Conservation (phyloP, 2,113 vertebrate genomes). For the Cheirogaleus medius region DNA sequence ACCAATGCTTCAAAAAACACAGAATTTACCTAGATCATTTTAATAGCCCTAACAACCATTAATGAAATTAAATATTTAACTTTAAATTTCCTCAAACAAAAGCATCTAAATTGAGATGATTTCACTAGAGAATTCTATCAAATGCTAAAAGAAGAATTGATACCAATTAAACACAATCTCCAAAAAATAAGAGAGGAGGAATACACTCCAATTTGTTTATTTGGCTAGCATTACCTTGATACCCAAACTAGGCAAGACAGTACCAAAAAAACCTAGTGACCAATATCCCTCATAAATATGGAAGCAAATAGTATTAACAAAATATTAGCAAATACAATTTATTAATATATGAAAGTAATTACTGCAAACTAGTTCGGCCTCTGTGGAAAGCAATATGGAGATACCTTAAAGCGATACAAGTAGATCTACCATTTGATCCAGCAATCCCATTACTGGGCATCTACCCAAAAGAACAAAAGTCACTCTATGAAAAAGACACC, state of each 20-base stretch:
- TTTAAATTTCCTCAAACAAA: not conserved
- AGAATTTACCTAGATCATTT: not conserved
- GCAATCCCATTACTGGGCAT: too few relatives aligned
- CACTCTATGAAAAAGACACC: too few relatives aligned
- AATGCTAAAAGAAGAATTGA: not conserved
- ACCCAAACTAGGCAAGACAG: not conserved
- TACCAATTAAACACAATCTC: not conserved
- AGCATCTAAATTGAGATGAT: not conserved
- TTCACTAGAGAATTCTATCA: not conserved
- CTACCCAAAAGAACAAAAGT: too few relatives aligned
- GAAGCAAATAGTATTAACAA: not conserved
- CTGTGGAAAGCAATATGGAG: too few relatives aligned
- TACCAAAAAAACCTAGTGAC: not conserved
- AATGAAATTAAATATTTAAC: not conserved
- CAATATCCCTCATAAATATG: not conserved
- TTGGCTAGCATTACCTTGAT: not conserved
- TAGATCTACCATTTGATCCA: too few relatives aligned
- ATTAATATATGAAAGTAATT: not conserved
- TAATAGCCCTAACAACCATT: not conserved
- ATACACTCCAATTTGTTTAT: not conserved
- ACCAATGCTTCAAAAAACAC: not conserved
- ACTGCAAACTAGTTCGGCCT: too few relatives aligned
- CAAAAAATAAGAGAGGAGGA: not conserved
- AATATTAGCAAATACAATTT: not conserved
- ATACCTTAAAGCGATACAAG: too few relatives aligned